Conservation (phyloP, 23 tunicate genomes). For the Diplosoma virens region DNA sequence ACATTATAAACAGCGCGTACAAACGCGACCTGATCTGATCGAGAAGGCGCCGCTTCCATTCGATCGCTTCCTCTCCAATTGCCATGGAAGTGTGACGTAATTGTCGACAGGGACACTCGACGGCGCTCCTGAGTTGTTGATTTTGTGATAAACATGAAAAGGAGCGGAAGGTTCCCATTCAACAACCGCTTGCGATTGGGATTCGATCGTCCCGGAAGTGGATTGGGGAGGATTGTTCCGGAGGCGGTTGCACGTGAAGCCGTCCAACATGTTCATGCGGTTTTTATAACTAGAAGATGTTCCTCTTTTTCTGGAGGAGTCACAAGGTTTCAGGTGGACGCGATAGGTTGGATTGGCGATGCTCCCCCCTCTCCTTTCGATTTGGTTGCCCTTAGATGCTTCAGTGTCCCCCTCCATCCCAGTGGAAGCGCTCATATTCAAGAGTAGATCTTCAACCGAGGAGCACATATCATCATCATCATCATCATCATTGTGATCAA, state of each 20-base stretch:
- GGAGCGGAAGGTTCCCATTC: slow-evolving; percentile 1
- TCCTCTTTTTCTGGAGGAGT: neutral
- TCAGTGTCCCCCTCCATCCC: neutral
- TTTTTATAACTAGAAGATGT: neutral
- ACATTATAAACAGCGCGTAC: too few relatives aligned
- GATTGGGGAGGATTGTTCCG: neutral
- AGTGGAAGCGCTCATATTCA: slow-evolving; percentile 47
- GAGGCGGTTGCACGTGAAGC: neutral
- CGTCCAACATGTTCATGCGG: neutral
- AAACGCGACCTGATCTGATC: too few relatives aligned
- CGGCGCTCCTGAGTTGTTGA: neutral
- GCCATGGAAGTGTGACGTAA: slow-evolving; percentile 7
- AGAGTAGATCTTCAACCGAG: slow-evolving; percentile 73
- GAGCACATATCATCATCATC: neutral
- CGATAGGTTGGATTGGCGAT: neutral
- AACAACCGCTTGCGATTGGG: neutral
- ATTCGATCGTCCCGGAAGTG: too few relatives aligned
- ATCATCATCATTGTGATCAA: neutral
- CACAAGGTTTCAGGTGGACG: neutral
- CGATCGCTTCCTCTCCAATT: neutral
- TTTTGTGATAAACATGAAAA: slow-evolving; percentile 26
- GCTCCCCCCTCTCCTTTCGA: neutral
- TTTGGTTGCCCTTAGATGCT: neutral
- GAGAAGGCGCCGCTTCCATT: too few relatives aligned
- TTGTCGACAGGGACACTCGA: neutral